Base-by-base conservation (phyloP, 2,888 invertebrate species). In the Girardia tigrina region DNA sequence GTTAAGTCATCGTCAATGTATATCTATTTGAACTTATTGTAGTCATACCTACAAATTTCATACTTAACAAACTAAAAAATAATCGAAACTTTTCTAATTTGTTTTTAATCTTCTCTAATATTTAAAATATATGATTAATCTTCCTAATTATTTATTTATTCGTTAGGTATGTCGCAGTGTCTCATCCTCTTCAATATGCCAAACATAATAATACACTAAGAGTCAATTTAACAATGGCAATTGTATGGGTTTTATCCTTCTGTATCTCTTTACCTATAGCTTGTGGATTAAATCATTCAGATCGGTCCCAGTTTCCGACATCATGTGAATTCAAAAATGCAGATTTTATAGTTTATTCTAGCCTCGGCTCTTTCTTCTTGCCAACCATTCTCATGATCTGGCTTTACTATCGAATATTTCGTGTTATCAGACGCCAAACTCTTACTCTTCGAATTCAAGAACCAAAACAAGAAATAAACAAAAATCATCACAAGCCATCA, bases 371-470 rank as follows among this genome's bases (percentile, higher is more conserved):
- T 81, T 98, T 98, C 88, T 98, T 94, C 86, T 94, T 98, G 82
- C 98, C 98, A 92, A 95, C 82, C 84, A 90, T 94, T 83, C 91
- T 95, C 83, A 97, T 98, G 94, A 91, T 97, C 85, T 91, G 91
- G 85, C 89, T 97, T 77, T 97, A 97, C 86, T 94, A 91, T 87
- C 91, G 89, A 86, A 97, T 98, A 86, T 97, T 98, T 87, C 90
- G 91, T 89, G 94, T 94, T 80, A 80, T 86, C 28, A 80, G 83
- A 23, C 79, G 82, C 74, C 78, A 86, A 6, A 82, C 83, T 4
- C 23, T 56, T 6, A 56, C 56, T 56, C 56, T 56, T 8, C 4
- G 56, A 56, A 56, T 56, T 56, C 56, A 4, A 56, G 56, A 56
- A n/a, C 56, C 56, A 12, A 56, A 56, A n/a, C 23, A n/a, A 56